These are phyloP conservation scores for Hormaphis cornu DNA, from an alignment of 1,140 invertebrate genomes.

Conservation along the genomic window DNA sequence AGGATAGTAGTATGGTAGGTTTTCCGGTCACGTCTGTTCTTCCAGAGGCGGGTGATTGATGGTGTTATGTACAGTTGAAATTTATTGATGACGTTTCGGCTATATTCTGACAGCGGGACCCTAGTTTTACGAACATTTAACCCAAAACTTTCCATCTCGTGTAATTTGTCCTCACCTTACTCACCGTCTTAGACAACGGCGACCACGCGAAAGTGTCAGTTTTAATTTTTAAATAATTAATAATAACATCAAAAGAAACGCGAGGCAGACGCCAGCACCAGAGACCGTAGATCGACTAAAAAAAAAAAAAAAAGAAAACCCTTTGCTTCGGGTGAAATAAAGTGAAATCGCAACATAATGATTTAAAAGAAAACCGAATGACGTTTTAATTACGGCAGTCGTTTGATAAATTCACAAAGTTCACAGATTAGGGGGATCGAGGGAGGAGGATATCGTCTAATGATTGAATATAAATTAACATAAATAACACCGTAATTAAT, in stretches of 20 bases:
- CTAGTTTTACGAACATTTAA: slow-evolving; percentile 22
- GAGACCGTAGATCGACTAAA: not conserved
- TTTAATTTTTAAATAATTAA: not conserved
- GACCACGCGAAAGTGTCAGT: not conserved
- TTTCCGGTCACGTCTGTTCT: slow-evolving; percentile 14
- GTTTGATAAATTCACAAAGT: too few relatives aligned
- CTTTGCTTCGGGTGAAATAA: not conserved
- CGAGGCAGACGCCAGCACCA: not conserved
- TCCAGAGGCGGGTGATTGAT: not conserved
- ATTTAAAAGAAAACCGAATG: too few relatives aligned
- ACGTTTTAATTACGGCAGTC: too few relatives aligned
- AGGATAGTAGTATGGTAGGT: not conserved
- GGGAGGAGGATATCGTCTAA: too few relatives aligned
- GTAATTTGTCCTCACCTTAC: slow-evolving; percentile 16
- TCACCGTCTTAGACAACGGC: not conserved
- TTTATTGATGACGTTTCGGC: slow-evolving; percentile 29
- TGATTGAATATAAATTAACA: too few relatives aligned
- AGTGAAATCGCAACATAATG: not conserved
- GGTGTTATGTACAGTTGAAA: slow-evolving; percentile 19
- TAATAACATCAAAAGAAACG: not conserved
- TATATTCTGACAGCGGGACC: slow-evolving; percentile 9
- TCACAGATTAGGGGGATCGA: too few relatives aligned
- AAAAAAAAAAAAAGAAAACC: too few relatives aligned
- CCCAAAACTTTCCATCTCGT: slow-evolving; percentile 14
- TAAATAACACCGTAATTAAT: too few relatives aligned